Evolutionary conservation across 2,888 invertebrate species (phyloP), one percentile per base, ranked within the genome.

Genomic region (Atethmia centrago): DNA sequence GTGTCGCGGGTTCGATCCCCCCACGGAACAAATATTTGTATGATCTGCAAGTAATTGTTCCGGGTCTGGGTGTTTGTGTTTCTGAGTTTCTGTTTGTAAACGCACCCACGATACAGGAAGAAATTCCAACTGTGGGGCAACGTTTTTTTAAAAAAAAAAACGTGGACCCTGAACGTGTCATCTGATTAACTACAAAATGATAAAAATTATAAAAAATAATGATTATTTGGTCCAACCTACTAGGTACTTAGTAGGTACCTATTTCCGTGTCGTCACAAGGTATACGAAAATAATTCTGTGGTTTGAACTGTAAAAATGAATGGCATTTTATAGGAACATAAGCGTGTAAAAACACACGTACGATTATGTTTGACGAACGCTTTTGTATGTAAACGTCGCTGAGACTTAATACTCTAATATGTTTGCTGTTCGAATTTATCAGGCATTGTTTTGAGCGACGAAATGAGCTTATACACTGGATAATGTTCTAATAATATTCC

Each of bases 401-500:
- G 31, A 40, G 49, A 70, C 62, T 71, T 67, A 71, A 71, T 67
- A 77, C 79, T 74, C 79, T 69, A 62, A 79, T 75, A 75, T 80
- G 71, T 78, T 65, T 77, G 62, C 59, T 42, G 42, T 82, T 71
- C 47, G 47, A 68, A 55, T 68, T 82, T 68, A 82, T 65, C 36
- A 45, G 59, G 42, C 64, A 67, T 82, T 71, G 42, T 68, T 71
- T 77, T 65, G 51, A 80, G 59, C 36, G 59, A 61, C 59, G 3
- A 62, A 68, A 82, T 78, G 56, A 67, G 64, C 67, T 69, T 71
- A 53, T 45, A 42, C 53, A 53, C 45, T 49, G 71, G 59, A 71
- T 78, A 78, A 78, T 25, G 10, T 76, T 69, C 53, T 62, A 76
- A 76, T 70, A 66, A 70, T 62, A 67, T 66, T 58, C 62, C 55